Evolutionary conservation across 1,140 invertebrate genomes (phyloP).

Genomic region (Carcinoscorpius rotundicauda): DNA sequence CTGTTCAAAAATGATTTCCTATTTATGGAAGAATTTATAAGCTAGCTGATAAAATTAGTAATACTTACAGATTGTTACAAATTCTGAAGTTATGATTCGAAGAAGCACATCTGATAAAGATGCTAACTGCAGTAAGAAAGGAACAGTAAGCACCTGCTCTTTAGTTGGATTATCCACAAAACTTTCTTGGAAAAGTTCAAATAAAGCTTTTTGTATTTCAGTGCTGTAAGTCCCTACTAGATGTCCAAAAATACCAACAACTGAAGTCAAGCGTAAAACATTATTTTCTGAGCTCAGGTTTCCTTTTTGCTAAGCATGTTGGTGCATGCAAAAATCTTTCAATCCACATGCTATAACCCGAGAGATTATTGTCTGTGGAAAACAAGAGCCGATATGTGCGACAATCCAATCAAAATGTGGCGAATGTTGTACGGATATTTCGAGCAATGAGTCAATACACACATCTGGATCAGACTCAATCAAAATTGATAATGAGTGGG

Average conservation of each 20-base stretch:
- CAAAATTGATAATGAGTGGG: constrained; percentile 59
- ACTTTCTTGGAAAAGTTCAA: constrained; percentile 55
- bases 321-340: constrained; percentile 52
- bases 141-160: constrained; percentile 56
- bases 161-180: constrained; percentile 36
- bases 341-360: constrained; percentile 65
- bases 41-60: no score
- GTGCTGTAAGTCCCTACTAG: constrained; percentile 58
- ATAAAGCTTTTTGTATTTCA: constrained; percentile 56
- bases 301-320: constrained; percentile 18
- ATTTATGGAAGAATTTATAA: no score
- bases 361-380: constrained; percentile 68
- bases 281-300: constrained; percentile 22
- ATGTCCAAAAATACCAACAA: constrained; percentile 68
- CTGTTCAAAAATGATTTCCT: no score
- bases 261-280: constrained; percentile 55
- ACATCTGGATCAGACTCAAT: constrained; percentile 53
- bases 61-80: no score
- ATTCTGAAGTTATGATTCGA: constrained; percentile 58
- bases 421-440: constrained; percentile 60
- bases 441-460: constrained; percentile 62
- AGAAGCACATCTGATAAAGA: constrained; percentile 59
- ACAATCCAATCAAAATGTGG: constrained; percentile 87
- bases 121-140: constrained; percentile 64
- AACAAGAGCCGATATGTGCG: constrained; percentile 75